A percentile compares a stretch with the other conserved stretches of the same genome.
Conservation (phyloP, 2,888 invertebrate genomes). For the Brachyptera risi region DNA sequence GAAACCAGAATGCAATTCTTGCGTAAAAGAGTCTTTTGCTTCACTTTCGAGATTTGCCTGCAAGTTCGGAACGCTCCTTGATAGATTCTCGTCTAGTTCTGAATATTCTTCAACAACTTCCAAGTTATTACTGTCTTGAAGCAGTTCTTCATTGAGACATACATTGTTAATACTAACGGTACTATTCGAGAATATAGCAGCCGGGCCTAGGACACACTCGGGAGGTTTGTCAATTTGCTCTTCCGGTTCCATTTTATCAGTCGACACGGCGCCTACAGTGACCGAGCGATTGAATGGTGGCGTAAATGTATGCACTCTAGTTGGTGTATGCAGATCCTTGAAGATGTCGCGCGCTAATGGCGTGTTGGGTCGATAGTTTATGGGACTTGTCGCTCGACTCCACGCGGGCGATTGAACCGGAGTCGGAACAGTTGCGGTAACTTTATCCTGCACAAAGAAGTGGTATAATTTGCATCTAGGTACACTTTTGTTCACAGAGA, state of each 20-base stretch:
- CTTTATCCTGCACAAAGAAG: constrained; percentile 3
- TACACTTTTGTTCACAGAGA: no score
- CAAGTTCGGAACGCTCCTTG: constrained; percentile 60
- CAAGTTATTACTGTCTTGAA: constrained; percentile 50
- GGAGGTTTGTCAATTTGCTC: constrained; percentile 21
- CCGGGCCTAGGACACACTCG: constrained; percentile 58
- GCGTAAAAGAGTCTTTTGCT: constrained; percentile 23
- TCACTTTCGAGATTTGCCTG: constrained; percentile 44
- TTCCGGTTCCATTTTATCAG: constrained; percentile 35
- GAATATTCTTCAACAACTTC: constrained; percentile 40
- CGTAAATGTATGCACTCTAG: background rate
- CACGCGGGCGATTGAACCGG: constrained; percentile 17
- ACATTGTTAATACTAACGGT: constrained; percentile 68
- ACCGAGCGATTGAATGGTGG: constrained; percentile 29
- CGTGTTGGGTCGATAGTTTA: constrained; percentile 21
- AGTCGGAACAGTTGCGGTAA: background rate
- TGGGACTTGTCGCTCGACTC: constrained; percentile 29
- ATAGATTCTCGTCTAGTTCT: constrained; percentile 46
- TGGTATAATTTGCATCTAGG: no score
- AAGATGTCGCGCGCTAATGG: constrained; percentile 19
- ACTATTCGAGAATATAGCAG: constrained; percentile 82
- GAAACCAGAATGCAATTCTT: constrained; percentile 8
- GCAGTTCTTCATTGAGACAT: constrained; percentile 71
- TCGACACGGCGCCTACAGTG: constrained; percentile 33
- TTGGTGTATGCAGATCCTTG: constrained; percentile 12